phyloP scores from a whole-genome alignment of 1,140 invertebrate species.

The Tribolium castaneum region DNA sequence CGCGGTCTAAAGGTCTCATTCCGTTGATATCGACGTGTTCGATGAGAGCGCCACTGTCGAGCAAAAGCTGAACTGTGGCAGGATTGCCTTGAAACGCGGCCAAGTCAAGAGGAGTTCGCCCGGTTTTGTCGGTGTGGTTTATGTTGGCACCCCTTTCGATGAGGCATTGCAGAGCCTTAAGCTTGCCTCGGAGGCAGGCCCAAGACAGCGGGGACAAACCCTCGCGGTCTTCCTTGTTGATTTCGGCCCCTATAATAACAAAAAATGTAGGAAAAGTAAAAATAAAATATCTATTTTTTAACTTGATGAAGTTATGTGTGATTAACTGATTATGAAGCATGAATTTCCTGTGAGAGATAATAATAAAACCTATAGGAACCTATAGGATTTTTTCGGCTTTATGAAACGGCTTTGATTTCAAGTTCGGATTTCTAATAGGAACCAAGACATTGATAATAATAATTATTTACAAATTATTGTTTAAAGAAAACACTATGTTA shows the following conservation, averaged over 20 bases:
- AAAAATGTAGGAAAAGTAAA: no score
- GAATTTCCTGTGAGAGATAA: no score
- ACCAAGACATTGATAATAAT: no score
- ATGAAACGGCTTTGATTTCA: no score
- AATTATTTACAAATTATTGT: no score
- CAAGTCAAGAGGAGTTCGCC: conserved; percentile 89
- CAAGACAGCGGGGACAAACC: conserved; percentile 91
- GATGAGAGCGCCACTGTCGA: conserved; percentile 88
- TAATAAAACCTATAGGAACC: no score
- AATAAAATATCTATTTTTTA: no score
- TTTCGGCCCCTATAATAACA: conserved; percentile 72
- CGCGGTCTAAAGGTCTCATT: conserved; percentile 92
- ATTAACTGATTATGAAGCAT: no score
- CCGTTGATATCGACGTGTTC: conserved; percentile 95
- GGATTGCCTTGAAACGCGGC: conserved; percentile 86
- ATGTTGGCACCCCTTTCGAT: conserved; percentile 87
- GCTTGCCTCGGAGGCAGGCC: conserved; percentile 88
- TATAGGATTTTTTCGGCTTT: no score
- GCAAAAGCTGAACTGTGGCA: conserved; percentile 77
- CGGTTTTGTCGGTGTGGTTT: conserved; percentile 83
- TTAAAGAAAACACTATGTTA: no score
- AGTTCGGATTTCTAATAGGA: no score
- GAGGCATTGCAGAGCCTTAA: conserved; percentile 81
- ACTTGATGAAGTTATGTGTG: no score
- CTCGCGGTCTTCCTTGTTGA: conserved; percentile 84